These are phyloP conservation scores for Nemoura dubitans DNA, from an alignment of 2,888 invertebrate species.

Conservation along the genomic window DNA sequence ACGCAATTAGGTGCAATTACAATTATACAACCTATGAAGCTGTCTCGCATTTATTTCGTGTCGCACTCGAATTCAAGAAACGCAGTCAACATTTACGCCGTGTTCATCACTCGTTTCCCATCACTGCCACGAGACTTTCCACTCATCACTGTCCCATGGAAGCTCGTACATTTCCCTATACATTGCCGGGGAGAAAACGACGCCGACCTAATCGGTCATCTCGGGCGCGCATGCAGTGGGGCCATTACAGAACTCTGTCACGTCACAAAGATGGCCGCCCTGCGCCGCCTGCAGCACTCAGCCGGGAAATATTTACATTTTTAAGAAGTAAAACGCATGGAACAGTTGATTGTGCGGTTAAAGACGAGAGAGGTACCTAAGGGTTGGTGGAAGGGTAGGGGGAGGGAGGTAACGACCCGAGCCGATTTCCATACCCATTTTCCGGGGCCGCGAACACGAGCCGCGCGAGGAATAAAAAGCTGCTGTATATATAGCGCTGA, in stretches of 20 bases:
- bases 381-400: not conserved
- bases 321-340: slow-evolving; percentile 42
- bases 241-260: not conserved
- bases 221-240: not conserved
- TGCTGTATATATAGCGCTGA: not conserved
- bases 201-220: not conserved
- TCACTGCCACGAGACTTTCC: too few relatives aligned
- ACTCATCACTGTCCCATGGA: too few relatives aligned
- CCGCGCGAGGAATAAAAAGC: slow-evolving; percentile 18
- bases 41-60: too few relatives aligned
- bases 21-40: too few relatives aligned
- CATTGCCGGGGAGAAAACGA: not conserved
- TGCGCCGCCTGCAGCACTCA: not conserved
- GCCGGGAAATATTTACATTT: slow-evolving; percentile 35
- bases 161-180: too few relatives aligned
- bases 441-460: slow-evolving; percentile 41
- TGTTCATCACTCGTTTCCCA: too few relatives aligned
- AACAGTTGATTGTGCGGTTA: slow-evolving; percentile 33
- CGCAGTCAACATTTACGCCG: too few relatives aligned
- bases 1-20: too few relatives aligned
- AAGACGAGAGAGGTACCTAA: slow-evolving; percentile 32
- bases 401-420: slow-evolving; percentile 44
- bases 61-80: too few relatives aligned
- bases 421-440: slow-evolving; percentile 49
- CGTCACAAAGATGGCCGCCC: not conserved